Conservation (phyloP, 1,140 invertebrate species). For the Nomia melanderi region DNA sequence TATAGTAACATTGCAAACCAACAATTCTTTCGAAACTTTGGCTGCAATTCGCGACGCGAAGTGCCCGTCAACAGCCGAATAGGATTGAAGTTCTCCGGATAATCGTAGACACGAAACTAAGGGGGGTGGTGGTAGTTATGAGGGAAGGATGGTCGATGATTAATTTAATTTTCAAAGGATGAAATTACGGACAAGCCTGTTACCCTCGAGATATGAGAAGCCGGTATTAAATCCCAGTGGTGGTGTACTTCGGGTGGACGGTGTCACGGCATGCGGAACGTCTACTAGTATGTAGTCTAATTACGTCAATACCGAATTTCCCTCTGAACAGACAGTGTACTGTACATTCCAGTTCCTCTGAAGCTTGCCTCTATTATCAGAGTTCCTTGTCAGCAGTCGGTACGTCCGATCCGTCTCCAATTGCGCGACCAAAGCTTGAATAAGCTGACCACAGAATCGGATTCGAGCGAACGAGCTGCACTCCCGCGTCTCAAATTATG, state of each 20-base stretch:
- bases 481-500: constrained; percentile 51
- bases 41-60: background rate
- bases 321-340: constrained; percentile 46
- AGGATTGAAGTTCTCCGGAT: background rate
- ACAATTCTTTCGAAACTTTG: background rate
- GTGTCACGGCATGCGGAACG: constrained; percentile 51
- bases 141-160: constrained; percentile 69
- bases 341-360: constrained; percentile 47
- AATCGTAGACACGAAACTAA: background rate
- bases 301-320: constrained; percentile 61
- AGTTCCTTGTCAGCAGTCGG: constrained; percentile 56
- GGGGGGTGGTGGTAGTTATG: constrained; percentile 79
- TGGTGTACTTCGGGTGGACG: constrained; percentile 17
- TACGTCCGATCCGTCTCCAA: constrained; percentile 57
- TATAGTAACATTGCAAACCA: too few relatives aligned
- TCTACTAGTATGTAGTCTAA: constrained; percentile 54
- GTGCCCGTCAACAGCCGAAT: background rate
- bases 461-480: constrained; percentile 39
- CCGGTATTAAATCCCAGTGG: constrained; percentile 48
- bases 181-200: constrained; percentile 45
- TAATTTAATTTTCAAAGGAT: constrained; percentile 59
- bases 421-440: constrained; percentile 58
- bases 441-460: constrained; percentile 61
- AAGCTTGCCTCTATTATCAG: constrained; percentile 54
- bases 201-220: constrained; percentile 42